Evolutionary conservation across 2,888 invertebrate genomes (phyloP), one percentile per base, ranked within the genome.

Genomic region (Hedychridium roseum): DNA sequence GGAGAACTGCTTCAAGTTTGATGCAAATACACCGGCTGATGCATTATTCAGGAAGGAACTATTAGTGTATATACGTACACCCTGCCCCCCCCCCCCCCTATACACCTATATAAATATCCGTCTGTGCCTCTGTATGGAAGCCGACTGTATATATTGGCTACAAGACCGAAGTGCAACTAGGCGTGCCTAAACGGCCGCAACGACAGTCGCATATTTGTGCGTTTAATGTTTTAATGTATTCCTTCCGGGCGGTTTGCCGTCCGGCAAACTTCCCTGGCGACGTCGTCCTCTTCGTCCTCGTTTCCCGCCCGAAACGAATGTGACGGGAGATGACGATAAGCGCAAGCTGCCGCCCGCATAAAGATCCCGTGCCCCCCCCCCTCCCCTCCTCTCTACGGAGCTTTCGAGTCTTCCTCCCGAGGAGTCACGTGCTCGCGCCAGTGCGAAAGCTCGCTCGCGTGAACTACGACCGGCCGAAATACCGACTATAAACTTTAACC

Each of bases 21-120:
- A 73, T 73, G 72, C 70, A 71, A 73, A 73, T 73, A 70, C 66
- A 60, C 68, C 60, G 59, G 62, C 63, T 66, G 65, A 68, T 71
- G 73, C 70, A 73, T 73, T 71, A 73, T 73, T 71, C 73, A 73
- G 64, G 63, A 70, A 70, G 71, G 60, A 70, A 71, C 71, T 71
- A 73, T 71, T 70, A 71, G 67, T 64, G 64, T 64, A 67, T 60
- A 58, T 65, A 66, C 60, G 57, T 51, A 36, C 47, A 50, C n/a
- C 11, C n/a, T 30, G 9, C 30, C 7, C 30, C 4, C 30, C 17
- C 48, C 49, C 40, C 46, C 32, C 36, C 43, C 37, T 54, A 41
- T 32, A 46, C 50, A 43, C 31, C 32, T 47, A 37, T 44, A 44
- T 48, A 37, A 23, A 41, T 41, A 40, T 45, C 43, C 35, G 30